phyloP scores from a whole-genome alignment of 2,797 vertebrate genomes.

The Rhyacichthys aspro region DNA sequence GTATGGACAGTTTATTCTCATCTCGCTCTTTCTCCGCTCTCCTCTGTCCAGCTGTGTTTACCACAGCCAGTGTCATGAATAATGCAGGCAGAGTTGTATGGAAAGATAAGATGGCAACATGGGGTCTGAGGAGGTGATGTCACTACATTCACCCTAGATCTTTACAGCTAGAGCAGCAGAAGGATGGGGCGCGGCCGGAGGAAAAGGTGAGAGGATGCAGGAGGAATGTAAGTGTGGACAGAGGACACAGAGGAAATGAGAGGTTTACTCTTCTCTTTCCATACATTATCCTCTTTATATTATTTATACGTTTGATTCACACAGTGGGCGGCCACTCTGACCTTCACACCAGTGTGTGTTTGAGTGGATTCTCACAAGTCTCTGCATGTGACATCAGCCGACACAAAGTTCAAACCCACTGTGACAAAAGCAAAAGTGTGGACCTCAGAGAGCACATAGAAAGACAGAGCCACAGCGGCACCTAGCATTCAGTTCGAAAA shows the following conservation, averaged over 20 bases:
- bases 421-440: no score
- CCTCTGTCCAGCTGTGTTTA: not conserved
- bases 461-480: no score
- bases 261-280: constrained; percentile 45
- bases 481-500: no score
- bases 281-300: constrained; percentile 57
- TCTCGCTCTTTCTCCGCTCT: not conserved
- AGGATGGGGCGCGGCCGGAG: constrained; percentile 7
- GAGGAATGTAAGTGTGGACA: constrained; percentile 18
- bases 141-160: constrained; percentile 57
- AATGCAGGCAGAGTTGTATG: constrained; percentile 58
- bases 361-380: not conserved
- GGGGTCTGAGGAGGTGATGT: constrained; percentile 59
- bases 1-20: constrained; percentile 8
- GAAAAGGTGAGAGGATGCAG: constrained; percentile 27
- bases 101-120: constrained; percentile 60
- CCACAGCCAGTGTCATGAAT: constrained; percentile 43
- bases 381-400: no score
- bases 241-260: constrained; percentile 9
- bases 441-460: no score
- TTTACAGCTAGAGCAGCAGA: constrained; percentile 2
- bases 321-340: constrained; percentile 33
- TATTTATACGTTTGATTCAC: constrained; percentile 53
- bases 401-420: no score
- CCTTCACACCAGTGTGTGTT: constrained; percentile 34